Percentiles rank a stretch among this genome's conserved stretches.
Evolutionary conservation across 2,888 invertebrate genomes (phyloP).

Genomic region (Conistra vaccinii): DNA sequence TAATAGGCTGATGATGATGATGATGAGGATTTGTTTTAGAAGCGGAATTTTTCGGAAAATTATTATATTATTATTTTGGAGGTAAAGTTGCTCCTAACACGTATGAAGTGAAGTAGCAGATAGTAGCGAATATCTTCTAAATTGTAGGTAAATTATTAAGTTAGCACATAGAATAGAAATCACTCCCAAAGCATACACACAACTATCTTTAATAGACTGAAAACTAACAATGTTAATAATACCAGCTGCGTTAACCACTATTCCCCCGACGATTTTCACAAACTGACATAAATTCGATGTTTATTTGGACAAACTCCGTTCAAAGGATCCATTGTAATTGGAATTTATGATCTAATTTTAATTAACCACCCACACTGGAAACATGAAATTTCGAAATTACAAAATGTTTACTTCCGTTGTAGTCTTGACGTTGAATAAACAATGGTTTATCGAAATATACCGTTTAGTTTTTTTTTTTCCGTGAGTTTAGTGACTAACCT

Average conservation of each 20-base stretch:
- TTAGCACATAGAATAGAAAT: background rate
- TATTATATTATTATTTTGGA: too few species aligned
- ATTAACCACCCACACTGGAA: conserved; percentile 47
- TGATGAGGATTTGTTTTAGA: too few species aligned
- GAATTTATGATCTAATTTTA: conserved; percentile 70
- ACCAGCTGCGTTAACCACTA: conserved; percentile 23
- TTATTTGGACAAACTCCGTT: conserved; percentile 72
- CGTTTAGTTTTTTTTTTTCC: too few species aligned
- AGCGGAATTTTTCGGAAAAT: too few species aligned
- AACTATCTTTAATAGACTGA: background rate
- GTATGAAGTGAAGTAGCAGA: too few species aligned
- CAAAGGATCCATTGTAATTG: conserved; percentile 68
- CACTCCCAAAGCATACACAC: background rate
- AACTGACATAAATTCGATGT: conserved; percentile 71
- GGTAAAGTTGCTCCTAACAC: too few species aligned
- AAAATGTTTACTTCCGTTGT: background rate
- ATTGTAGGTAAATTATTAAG: background rate
- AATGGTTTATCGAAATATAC: background rate
- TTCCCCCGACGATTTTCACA: conserved; percentile 40
- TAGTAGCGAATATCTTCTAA: background rate
- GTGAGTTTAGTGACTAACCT: too few species aligned
- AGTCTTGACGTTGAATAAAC: background rate
- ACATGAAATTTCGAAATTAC: conserved; percentile 9
- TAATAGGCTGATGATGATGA: too few species aligned
- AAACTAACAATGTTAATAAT: conserved; percentile 24